Evolutionary conservation across 2,113 vertebrate species (phyloP), one percentile per base, ranked within the genome.

Genomic region (Gymnobelideus leadbeateri): DNA sequence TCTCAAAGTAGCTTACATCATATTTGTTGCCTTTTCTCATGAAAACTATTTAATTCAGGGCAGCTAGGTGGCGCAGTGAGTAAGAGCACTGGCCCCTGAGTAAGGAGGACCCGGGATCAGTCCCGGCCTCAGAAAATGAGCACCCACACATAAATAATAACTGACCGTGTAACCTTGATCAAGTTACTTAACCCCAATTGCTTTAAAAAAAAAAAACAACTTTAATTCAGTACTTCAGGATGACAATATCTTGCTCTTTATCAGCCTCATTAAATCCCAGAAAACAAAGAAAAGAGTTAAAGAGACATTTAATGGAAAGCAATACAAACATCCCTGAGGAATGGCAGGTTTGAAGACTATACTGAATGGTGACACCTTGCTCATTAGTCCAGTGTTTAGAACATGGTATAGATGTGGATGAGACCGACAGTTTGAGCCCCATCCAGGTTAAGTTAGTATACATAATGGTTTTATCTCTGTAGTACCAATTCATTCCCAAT

Each of bases 1-100:
- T 95, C 92, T 93, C 84, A 92, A 50, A 95, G 92, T 14, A 89
- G 37, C 3, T 37, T 37, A 37, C 31, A 31, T 68, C 61, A 16
- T 68, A 68, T 68, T 68, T 68, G 6, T 37, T 68, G 61, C 31
- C 61, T 68, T 68, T 68, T 37, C 1, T 12, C 61, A 68, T 37
- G 61, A 68, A 68, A 68, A 68, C 61, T 68, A 68, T 68, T 68
- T 55, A 26, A 26, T 55, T 68, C 55, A 37, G 61, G n/a, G n/a
- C n/a, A n/a, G n/a, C n/a, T n/a, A n/a, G n/a, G n/a, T n/a, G n/a
- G n/a, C n/a, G n/a, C n/a, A n/a, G n/a, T n/a, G n/a, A n/a, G n/a
- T n/a, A n/a, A n/a, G n/a, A n/a, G n/a, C n/a, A n/a, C n/a, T n/a
- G n/a, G n/a, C n/a, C n/a, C n/a, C n/a, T n/a, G n/a, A n/a, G n/a